Evolutionary conservation across 2,888 invertebrate species (phyloP), one percentile per base, ranked within the genome.

Genomic region (Campoplex capitator): DNA sequence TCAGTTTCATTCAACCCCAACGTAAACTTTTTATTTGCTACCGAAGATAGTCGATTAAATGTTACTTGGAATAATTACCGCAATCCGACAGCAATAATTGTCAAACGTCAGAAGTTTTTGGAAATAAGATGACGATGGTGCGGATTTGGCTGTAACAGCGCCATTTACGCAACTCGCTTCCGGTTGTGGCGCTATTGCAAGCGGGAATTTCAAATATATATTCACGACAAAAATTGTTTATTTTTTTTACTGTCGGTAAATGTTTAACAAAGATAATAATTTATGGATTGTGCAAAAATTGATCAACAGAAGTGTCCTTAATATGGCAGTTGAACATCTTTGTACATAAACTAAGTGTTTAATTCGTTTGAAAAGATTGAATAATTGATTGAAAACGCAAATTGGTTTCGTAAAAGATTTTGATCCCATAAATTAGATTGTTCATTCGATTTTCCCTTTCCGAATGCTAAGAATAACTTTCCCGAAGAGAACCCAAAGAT

Each of bases 141-240:
- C 48, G 70, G 32, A 84, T 81, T 86, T 86, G 86, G 81, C 68
- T 71, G 74, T 65, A 81, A 84, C 78, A 78, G 84, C 84, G 86
- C 54, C 73, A 35, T n/a, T 73, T 51, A 45, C 7, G 13, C 28
- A n/a, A 32, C 67, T 7, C 3, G 38, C 9, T 84, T 84, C 71
- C 84, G 82, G 58, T 70, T 16, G 70, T 82, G 84, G 87, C 87
- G 87, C 87, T 87, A 74, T 2, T 48, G 8, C 13, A 23, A 13
- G 78, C 81, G 77, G 73, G 2, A 77, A 78, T 9, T 74, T 81
- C 70, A 62, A 45, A 74, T 23, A 62, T 23, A 62, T 42, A 56
- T 16, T 23, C 3, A 54, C 3, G 35, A 48, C 13, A 3, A 42
- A 42, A 42, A 42, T 3, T 13, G 13, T 6, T 42, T 45, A 13